Evolutionary conservation across 2,888 invertebrate genomes (phyloP).

Genomic region (Isoperla grammatica): DNA sequence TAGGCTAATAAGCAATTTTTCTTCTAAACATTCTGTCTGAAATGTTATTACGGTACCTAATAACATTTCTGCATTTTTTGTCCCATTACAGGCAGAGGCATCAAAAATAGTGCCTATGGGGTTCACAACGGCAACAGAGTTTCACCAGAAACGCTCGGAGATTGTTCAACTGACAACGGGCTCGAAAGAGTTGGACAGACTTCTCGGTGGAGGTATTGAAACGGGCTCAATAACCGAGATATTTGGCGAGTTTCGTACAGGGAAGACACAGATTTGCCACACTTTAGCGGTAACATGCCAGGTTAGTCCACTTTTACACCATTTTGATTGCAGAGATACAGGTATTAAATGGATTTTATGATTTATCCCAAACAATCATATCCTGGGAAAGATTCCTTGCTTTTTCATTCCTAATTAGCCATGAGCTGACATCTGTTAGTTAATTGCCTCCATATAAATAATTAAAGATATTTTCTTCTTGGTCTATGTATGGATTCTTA

Average conservation of each 20-base stretch:
- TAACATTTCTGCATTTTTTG: no score
- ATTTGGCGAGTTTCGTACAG: constrained; percentile 97
- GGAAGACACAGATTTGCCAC: constrained; percentile 96
- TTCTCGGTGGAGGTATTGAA: constrained; percentile 93
- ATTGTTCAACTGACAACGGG: constrained; percentile 94
- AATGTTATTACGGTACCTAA: no score
- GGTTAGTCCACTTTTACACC: constrained; percentile 48
- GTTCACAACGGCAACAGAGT: constrained; percentile 95
- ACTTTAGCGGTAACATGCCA: constrained; percentile 97
- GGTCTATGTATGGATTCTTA: no score
- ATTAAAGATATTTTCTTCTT: no score
- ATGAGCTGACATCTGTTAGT: no score
- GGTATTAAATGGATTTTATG: no score
- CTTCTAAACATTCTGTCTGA: no score
- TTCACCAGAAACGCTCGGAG: constrained; percentile 91
- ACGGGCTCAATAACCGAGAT: constrained; percentile 98
- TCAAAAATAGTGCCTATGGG: constrained; percentile 94
- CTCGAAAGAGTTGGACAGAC: constrained; percentile 86
- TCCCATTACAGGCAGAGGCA: constrained; percentile 60
- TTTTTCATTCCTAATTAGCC: no score
- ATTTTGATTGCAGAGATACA: no score
- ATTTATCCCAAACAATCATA: background rate
- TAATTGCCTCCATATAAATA: no score
- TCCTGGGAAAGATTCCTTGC: no score
- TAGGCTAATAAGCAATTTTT: constrained; percentile 18